Base-by-base conservation (phyloP, 2,797 vertebrate genomes). In the Semotilus atromaculatus region DNA sequence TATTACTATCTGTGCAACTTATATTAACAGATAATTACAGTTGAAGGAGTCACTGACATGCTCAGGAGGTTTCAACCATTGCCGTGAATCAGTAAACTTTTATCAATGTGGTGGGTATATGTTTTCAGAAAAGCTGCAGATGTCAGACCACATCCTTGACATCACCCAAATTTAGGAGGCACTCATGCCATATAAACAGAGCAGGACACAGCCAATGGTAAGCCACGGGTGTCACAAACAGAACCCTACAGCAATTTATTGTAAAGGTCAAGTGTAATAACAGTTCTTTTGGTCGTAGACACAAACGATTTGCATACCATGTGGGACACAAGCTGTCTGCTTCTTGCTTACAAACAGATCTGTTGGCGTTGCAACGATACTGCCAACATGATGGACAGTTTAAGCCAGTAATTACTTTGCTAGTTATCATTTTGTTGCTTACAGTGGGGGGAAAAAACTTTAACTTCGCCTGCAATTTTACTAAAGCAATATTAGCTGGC, bases 181-280 rank as follows among this genome's bases (percentile, higher is more conserved):
- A 86, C 73, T 72, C 11, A 51, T 60, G 70, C 62, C 74, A 84
- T 62, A 79, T 83, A 74, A 89, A 85, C 62, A 64, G 55, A 73
- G 58, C 74, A 29, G 76, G 78, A 71, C 79, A 77, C 38, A 72
- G 76, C 76, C 67, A 62, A 71, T 80, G 83, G 75, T 79, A 64
- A 72, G 67, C 83, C 31, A 16, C 11, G 23, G 43, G 38, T 80
- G 76, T 51, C 83, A 51, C 53, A 80, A 80, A 80, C 76, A 80
- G 38, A 70, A 43, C 82, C 36, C 82, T 77, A 60, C 19, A 62
- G 83, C 75, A 84, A 84, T 84, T 84, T 79, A 71, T 66, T 71
- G 53, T 78, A 79, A 84, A 85, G 76, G 83, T 85, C 76, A 85
- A 85, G 83, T 79, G 75, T 72, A 85, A 80, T 79, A 80, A 80